Percentiles rank a stretch among this genome's conserved stretches.
Evolutionary conservation across 1,140 invertebrate species (phyloP).

Genomic region (Lepidostoma basale): DNA sequence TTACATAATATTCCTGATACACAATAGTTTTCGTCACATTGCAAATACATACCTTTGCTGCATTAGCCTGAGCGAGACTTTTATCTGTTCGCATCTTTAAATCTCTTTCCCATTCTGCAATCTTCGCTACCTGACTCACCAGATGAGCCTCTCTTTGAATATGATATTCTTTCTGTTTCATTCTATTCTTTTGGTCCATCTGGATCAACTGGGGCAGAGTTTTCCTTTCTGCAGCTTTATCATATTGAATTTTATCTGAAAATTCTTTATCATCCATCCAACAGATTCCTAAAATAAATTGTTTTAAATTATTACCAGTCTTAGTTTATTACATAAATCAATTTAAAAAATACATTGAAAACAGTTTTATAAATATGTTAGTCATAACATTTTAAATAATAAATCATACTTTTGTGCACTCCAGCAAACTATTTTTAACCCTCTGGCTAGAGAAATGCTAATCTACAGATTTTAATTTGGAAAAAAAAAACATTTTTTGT

Average conservation of each 20-base stretch:
- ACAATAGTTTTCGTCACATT: background rate
- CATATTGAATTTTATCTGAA: constrained; percentile 64
- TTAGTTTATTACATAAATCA: background rate
- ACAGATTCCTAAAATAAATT: constrained; percentile 54
- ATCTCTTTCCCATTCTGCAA: constrained; percentile 70
- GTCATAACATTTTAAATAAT: background rate
- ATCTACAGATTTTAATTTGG: no score
- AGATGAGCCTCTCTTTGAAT: constrained; percentile 65
- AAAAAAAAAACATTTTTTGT: no score
- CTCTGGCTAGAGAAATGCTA: background rate
- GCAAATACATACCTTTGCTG: constrained; percentile 61
- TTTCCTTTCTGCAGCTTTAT: constrained; percentile 64
- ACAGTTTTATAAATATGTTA: background rate
- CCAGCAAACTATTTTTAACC: background rate
- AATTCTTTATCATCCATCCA: constrained; percentile 67
- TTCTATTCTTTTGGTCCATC: constrained; percentile 52
- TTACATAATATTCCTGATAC: background rate
- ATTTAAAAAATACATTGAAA: background rate
- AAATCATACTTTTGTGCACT: background rate
- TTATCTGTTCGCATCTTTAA: constrained; percentile 67
- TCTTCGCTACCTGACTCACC: constrained; percentile 65
- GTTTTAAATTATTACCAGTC: background rate
- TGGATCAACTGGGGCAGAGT: constrained; percentile 67
- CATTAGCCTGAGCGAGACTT: constrained; percentile 64
- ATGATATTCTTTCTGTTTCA: constrained; percentile 54